Base-by-base conservation (phyloP, 1,140 invertebrate species). In the Stegodyphus dumicola region DNA sequence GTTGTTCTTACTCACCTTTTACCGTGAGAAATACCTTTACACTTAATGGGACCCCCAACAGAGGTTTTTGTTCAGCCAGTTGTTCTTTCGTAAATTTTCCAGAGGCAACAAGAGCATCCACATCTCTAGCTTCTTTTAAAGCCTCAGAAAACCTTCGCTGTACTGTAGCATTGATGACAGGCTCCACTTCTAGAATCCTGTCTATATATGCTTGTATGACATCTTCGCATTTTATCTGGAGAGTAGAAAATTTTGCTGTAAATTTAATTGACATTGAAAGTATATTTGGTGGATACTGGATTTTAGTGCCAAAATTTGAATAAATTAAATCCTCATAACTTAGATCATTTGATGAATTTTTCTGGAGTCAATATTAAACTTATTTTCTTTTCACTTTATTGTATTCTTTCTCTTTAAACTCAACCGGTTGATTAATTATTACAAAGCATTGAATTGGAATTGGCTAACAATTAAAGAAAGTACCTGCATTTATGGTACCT, bases 81-180 rank as follows among this genome's bases (percentile, higher is more conserved):
- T 86, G 52, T 7, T 86, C 66, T 18, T 80, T 53, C 9, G 85
- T 87, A 66, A 80, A 78, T 49, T 84, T 85, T 13, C 88, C 87
- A 49, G 75, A 86, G 7, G n/a, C 84, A 7, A 90, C 52, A 7
- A 88, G 53, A 13, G 86, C 71, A 76, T 91, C 90, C 11, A 90
- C 88, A 65, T 77, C 60, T 51, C 83, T 67, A 0, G 90, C 90
- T 77, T 89, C 79, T 51, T 78, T 60, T 17, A 90, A 75, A 4
- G 90, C 90, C 6, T 87, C 86, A 17, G 86, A 79, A 79, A 88
- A 90, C 48, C 88, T 71, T 17, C 89, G 85, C 49, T 88, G 85
- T 4, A 88, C 88, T 7, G 91, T 78, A 7, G 89, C 89, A 84
- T 90, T 91, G 10, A 90, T 64, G 6, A 88, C 49, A 9, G 88